phyloP scores from a whole-genome alignment of 1,140 invertebrate genomes.

The Cydia splendana region DNA sequence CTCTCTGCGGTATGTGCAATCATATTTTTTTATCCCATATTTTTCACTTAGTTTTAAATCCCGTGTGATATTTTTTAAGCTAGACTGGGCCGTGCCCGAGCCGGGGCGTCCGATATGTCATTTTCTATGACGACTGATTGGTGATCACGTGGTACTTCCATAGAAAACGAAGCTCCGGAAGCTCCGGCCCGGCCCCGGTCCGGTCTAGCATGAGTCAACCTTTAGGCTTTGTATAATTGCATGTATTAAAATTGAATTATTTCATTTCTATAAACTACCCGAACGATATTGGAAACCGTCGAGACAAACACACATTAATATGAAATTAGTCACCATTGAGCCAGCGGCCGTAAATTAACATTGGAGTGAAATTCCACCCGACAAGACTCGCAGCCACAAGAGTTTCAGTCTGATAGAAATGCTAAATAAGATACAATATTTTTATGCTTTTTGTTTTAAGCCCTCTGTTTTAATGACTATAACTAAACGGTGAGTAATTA shows the following conservation, averaged over 20 bases:
- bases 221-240: background rate
- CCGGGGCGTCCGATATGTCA: too few species aligned
- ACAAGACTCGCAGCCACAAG: constrained; percentile 43
- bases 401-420: background rate
- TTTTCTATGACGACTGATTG: too few species aligned
- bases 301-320: constrained; percentile 60
- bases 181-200: too few species aligned
- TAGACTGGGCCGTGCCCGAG: too few species aligned
- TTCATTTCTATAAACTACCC: background rate
- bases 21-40: background rate
- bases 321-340: constrained; percentile 58
- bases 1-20: background rate
- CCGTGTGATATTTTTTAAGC: too few species aligned
- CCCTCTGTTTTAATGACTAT: background rate
- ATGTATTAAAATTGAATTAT: background rate
- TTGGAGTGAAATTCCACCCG: constrained; percentile 58
- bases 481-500: background rate
- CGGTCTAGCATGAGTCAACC: too few species aligned
- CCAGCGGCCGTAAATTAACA: constrained; percentile 62
- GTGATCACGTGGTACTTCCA: too few species aligned
- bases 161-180: too few species aligned
- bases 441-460: background rate
- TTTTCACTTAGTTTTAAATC: background rate
- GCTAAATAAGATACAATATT: background rate
- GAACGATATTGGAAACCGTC: constrained; percentile 33